Evolutionary conservation across 1,140 invertebrate genomes (phyloP), one percentile per base, ranked within the genome.

Genomic region (Cherax destructor): DNA sequence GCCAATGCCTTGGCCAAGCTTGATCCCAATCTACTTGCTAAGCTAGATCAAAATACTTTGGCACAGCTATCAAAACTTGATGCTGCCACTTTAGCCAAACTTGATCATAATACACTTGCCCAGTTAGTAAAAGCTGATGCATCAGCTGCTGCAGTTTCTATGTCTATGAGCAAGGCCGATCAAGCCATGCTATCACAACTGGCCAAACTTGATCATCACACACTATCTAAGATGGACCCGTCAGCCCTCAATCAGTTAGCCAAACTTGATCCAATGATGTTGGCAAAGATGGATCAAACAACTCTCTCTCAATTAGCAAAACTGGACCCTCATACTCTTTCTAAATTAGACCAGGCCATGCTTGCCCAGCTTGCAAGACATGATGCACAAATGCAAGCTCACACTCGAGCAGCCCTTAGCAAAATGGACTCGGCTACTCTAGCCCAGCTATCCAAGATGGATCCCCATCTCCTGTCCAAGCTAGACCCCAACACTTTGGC

Each of bases 381-480:
- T 56, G 86, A 92, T 85, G 92, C 89, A n/a, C 92, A 91, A 41
- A 86, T 91, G 85, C 92, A 93, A 74, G 92, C 92, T 52, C 92
- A 93, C 77, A 91, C 92, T 30, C 72, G 92, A 13, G 91, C 92
- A 52, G 88, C 92, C 21, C 87, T 93, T n/a, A 93, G 88, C 50
- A 93, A 93, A 83, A 93, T 93, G 92, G 92, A 93, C 69, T 93
- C 92, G 7, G 92, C 92, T 30, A 88, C 91, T 18, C 49, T 93
- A 30, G 76, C 91, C 16, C 90, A 93, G 78, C 79, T 93, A 49
- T 89, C 90, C 56, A 93, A 93, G 61, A 93, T 93, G 92, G 92
- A 93, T 72, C 92, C 90, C 9, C 92, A 93, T 81, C 56, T 93
- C 1, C 65, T 93, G 30, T 92, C 92, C 11, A 93, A 93, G 59